Evolutionary conservation across 2,888 invertebrate genomes (phyloP), one percentile per base, ranked within the genome.

Genomic region (Meteorus colon): DNA sequence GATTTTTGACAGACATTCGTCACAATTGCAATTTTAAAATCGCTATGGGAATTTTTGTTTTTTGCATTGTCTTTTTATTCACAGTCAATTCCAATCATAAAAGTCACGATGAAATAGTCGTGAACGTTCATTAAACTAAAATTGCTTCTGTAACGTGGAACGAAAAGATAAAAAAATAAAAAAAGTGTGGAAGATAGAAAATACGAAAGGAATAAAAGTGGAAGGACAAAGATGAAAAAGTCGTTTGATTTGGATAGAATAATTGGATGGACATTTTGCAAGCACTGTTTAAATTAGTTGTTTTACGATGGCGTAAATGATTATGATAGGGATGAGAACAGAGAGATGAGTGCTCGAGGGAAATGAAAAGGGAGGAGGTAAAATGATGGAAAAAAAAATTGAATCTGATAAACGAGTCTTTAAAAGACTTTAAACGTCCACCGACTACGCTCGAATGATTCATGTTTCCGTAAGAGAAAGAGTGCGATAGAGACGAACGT

Each of bases 111-210:
- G 31, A 45, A 74, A 69, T 45, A 27, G 48, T 34, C 60, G 24
- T 34, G 62, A 62, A 69, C 69, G 69, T 74, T 74, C 74, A 68
- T 74, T 74, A 69, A 69, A 55, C 45, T 24, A 27, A 41, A 74
- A 62, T 69, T 72, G 74, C 29, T 55, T 48, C 24, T 62, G 55
- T 62, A 69, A 41, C 19, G 59, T 24, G 24, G 1, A 24, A 24
- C 24, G 24, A 37, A 62, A 60, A 31, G 48, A 14, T 63, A 63
- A 48, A 48, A n/a, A 48, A 48, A 48, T n/a, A n/a, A n/a, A 16
- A n/a, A n/a, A 48, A 5, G 24, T 24, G 24, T 24, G 24, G 24
- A 34, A 34, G 5, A 8, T 6, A 2, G 5, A 34, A 34, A 34
- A 34, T 6, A 8, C 8, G 8, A 34, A 34, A 34, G 4, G 34